Percentiles rank a stretch among this genome's conserved stretches.
These are phyloP conservation scores for Sycobia sp. DNA, from an alignment of 1,140 invertebrate genomes.

Conservation along the genomic window DNA sequence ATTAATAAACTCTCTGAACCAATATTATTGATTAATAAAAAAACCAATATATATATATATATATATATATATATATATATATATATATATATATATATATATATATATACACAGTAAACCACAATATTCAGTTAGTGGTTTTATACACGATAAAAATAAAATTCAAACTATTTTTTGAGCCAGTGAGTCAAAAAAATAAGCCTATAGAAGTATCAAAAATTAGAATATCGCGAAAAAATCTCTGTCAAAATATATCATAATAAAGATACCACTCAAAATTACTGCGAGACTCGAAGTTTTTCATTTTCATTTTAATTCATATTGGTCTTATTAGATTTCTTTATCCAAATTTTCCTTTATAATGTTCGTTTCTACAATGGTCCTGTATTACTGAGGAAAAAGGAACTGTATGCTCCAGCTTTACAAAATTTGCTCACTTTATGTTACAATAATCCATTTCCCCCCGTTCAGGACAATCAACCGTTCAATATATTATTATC, in stretches of 20 bases:
- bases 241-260: conserved; percentile 1
- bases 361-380: conserved; percentile 38
- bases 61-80: too few relatives aligned
- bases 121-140: not conserved
- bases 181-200: not conserved
- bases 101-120: too few relatives aligned
- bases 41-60: too few relatives aligned
- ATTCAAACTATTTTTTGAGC: conserved; percentile 3
- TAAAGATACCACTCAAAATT: conserved; percentile 7
- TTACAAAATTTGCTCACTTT: conserved; percentile 53
- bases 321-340: conserved; percentile 26
- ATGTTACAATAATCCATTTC: conserved; percentile 58
- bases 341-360: conserved; percentile 31
- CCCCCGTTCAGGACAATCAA: conserved; percentile 55
- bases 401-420: conserved; percentile 57
- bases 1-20: conserved; percentile 2
- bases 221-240: conserved; percentile 19
- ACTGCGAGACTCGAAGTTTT: conserved; percentile 13
- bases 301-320: conserved; percentile 16
- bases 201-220: conserved; percentile 25
- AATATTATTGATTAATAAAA: not conserved
- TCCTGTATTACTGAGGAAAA: conserved; percentile 44
- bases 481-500: conserved; percentile 62
- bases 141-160: not conserved
- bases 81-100: too few relatives aligned